Base-by-base conservation (phyloP, 37 sponge, comb jelly and placozoan species). In the Beroe forskalii region DNA sequence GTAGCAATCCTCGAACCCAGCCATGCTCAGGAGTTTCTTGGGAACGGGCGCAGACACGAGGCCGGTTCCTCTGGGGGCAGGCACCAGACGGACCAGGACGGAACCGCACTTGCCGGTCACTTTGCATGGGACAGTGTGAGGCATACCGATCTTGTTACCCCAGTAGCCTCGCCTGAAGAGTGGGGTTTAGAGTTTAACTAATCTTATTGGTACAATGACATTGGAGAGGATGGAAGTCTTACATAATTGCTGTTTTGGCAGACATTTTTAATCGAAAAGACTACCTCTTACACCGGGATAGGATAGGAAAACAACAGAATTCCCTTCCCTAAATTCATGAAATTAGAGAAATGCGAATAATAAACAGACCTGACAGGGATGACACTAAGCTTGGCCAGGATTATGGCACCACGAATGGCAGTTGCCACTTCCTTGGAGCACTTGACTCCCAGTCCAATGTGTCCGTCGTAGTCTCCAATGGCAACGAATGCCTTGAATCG, bases 41-140 rank as follows among this genome's bases (percentile, higher is more conserved):
- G 99, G 97, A 20, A 98, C 96, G 39, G 94, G 94, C 67, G 99
- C 99, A 55, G 97, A 94, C 41, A 98, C 99, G 76, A 98, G 94
- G 1, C 99, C 95, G 55, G 99, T 96, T 39, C 99, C 99, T 89
- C 99, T 92, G 42, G 99, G 99, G 43, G 99, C 99, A 67, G 99
- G 99, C 60, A 98, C 95, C 23, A 98, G 92, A 0, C 99, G 91
- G 41, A 98, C 95, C 86, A 93, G 91, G 40, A 95, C 95, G 90
- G 93, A 92, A 35, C 97, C 97, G 91, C 97, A 98, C 90, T 97
- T 97, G 8, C 98, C 98, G 39, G 98, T 97, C 44, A 97, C 95
- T 92, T 98, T 98, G 94, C 99, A 98, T 9, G 99, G 99, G 0
- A 98, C 99, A 12, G 99, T 98, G 92, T 98, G 99, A 36, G 99